Base-by-base conservation (phyloP, 2,797 vertebrate genomes). In the Coccyzus lansbergi region DNA sequence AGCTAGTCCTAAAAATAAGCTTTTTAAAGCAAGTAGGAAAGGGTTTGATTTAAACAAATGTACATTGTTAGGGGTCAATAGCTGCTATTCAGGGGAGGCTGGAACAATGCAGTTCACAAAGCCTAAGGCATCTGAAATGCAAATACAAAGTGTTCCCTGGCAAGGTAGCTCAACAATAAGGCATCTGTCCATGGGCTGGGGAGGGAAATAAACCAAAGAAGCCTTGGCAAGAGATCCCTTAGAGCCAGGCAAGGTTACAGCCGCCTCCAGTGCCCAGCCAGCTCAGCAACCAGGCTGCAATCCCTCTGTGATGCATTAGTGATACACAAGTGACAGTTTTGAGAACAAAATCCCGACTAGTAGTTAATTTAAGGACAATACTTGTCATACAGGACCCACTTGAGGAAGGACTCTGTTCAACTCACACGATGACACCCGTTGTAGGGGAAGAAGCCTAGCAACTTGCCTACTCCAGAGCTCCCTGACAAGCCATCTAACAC, bases 61-160 rank as follows among this genome's bases (percentile, higher is more conserved):
- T 42, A 88, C 83, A 84, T 86, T 95, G 91, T 96, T 86, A 83
- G 65, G 59, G 85, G 95, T 96, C 90, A 95, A 86, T 74, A 91
- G 88, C 91, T 78, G 56, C 82, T 92, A 92, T 90, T 96, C 94
- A 95, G 59, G 59, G 62, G 52, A 90, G 59, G 55, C 28, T 49
- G 51, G 83, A 94, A 94, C 93, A 96, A 94, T 91, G 58, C 59
- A 83, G 80, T 59, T 69, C 80, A 58, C 59, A 65, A 91, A 84
- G 88, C 91, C 21, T 0, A 15, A 93, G 91, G 91, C 93, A 88
- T 88, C 80, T 76, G 67, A 84, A 93, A 96, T 90, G 88, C 90
- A 95, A 95, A 96, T 91, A 91, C 62, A 72, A 75, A 6, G 21
- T 56, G 93, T 52, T 92, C 83, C 63, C 51, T 86, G 67, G 55